Evolutionary conservation across 2,888 invertebrate species (phyloP), one percentile per base, ranked within the genome.

Genomic region (Andrena minutula): DNA sequence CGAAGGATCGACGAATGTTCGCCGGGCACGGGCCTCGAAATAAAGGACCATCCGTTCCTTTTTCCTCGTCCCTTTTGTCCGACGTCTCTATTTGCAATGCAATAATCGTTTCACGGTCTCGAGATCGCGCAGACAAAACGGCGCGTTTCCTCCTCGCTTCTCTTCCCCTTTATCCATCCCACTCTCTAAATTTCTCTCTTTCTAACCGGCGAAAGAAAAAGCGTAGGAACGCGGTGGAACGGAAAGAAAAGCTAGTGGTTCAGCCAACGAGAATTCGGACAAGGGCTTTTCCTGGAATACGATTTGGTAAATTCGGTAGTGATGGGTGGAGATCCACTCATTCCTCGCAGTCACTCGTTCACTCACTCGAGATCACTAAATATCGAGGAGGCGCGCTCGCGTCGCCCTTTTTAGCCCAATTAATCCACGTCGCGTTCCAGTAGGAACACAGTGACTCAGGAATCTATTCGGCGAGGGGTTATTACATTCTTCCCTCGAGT

Each of bases 321-420:
- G 89, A 88, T 85, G 84, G 79, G 84, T 88, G 84, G 84, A 86
- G 86, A 87, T 89, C 79, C 89, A 86, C 87, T 82, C 88, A 85
- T 84, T 86, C 86, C 80, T 75, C 51, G 80, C 90, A 90, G 28
- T 88, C 90, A 88, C 84, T 82, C 90, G 75, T 4, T 56, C 86
- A 80, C 35, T 73, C 86, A 86, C 79, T 83, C 87, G 64, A 79
- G 71, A 86, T 84, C 84, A 66, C 85, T 89, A 82, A 47, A 72
- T 47, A 70, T 68, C 76, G 70, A 60, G 69, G 26, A 20, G 60
- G 73, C 80, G 70, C 75, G 79, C 66, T 81, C 79, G 73, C 64
- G 79, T 78, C 58, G 58, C 20, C 28, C 35, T 4, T 2, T 7
- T 63, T 65, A 16, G 7, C 10, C 26, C 12, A 53, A 47, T 61